Percentiles rank a stretch among this genome's conserved stretches.
These are phyloP conservation scores for Syrmaticus mikado DNA, from an alignment of 2,113 vertebrate genomes.

Conservation along the genomic window DNA sequence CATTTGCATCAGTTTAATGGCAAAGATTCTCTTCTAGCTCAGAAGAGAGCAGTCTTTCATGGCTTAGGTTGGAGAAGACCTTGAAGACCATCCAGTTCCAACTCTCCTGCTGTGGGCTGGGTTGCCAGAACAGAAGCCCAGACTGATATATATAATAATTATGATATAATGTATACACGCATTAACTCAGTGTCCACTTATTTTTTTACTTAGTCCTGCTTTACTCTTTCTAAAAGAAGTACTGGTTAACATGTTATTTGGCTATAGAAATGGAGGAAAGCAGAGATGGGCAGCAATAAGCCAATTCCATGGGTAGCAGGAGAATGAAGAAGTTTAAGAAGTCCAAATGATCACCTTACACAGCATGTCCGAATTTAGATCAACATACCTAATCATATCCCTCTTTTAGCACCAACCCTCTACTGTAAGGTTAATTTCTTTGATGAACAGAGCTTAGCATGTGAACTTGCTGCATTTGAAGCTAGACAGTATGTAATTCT, in stretches of 20 bases:
- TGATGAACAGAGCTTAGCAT: neutral
- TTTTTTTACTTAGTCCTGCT: neutral
- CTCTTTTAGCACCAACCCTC: neutral
- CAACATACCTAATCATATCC: conserved; percentile 4
- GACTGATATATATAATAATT: neutral
- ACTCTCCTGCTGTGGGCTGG: no score
- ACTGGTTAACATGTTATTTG: neutral
- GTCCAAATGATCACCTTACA: neutral
- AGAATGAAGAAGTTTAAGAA: neutral
- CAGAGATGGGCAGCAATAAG: neutral
- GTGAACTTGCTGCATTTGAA: neutral
- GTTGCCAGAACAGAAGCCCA: neutral
- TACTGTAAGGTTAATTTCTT: neutral
- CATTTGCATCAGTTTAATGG: neutral
- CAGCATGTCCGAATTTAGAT: conserved; percentile 50
- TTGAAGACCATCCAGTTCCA: no score
- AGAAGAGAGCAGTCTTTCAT: neutral
- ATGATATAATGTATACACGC: neutral
- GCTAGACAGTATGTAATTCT: accelerated
- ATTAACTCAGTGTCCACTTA: neutral
- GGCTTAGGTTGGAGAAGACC: no score
- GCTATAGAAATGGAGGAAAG: conserved; percentile 1
- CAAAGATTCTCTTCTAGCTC: neutral
- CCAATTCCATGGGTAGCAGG: neutral
- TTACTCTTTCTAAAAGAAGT: neutral